These are phyloP conservation scores for Coelopa frigida DNA, from an alignment of 1,140 invertebrate genomes.

Conservation along the genomic window DNA sequence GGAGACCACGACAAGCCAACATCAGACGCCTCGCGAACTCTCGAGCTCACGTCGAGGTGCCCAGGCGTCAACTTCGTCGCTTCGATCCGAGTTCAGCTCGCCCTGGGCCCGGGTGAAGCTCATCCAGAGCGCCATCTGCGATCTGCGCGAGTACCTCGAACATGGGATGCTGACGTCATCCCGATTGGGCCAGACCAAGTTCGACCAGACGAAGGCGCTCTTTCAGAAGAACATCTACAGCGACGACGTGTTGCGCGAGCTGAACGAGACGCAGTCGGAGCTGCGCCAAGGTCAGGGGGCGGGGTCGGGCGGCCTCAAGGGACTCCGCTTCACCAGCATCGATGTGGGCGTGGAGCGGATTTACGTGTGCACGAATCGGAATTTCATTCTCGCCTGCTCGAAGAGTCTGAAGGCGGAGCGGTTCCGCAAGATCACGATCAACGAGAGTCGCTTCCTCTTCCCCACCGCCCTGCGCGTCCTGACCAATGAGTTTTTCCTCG, in stretches of 20 bases:
- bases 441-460: conserved; percentile 35
- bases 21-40: too few species aligned
- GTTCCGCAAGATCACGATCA: conserved; percentile 27
- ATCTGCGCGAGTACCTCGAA: conserved; percentile 31
- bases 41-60: background rate
- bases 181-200: conserved; percentile 18
- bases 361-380: conserved; percentile 39
- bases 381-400: conserved; percentile 37
- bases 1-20: conserved; percentile 18
- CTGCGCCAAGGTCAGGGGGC: conserved; percentile 10
- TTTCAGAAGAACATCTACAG: conserved; percentile 42
- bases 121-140: conserved; percentile 31
- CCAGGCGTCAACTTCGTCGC: conserved; percentile 5
- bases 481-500: conserved; percentile 31
- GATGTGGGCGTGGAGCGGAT: conserved; percentile 31
- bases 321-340: conserved; percentile 34
- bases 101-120: conserved; percentile 39
- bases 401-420: conserved; percentile 33
- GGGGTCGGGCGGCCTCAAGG: too few species aligned
- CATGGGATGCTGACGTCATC: conserved; percentile 17
- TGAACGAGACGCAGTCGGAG: conserved; percentile 28
- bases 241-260: conserved; percentile 31
- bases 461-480: conserved; percentile 33
- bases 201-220: conserved; percentile 33
- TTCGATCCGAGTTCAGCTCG: conserved; percentile 27